These are phyloP conservation scores for Laticauda colubrina DNA, from an alignment of 2,113 vertebrate genomes.

Conservation along the genomic window DNA sequence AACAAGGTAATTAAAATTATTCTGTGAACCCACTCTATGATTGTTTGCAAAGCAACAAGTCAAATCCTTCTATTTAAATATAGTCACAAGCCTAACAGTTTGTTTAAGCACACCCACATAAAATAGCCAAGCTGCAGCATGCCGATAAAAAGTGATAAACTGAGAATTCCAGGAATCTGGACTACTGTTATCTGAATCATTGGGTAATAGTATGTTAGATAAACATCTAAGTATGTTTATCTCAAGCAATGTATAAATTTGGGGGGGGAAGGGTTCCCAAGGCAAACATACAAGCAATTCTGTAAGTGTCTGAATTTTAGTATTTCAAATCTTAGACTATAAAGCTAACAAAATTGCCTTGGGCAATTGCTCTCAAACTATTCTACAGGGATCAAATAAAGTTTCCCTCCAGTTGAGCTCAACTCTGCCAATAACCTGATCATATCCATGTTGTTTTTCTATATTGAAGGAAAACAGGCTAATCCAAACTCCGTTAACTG, in stretches of 20 bases:
- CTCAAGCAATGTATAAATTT: neutral
- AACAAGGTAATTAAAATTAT: neutral
- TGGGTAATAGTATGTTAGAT: no score
- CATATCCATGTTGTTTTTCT: neutral
- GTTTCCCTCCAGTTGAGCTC: neutral
- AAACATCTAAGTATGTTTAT: neutral
- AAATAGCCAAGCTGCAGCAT: neutral
- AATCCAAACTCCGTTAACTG: neutral
- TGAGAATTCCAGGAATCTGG: neutral
- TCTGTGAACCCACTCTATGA: neutral
- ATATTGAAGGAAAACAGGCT: neutral
- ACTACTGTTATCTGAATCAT: neutral
- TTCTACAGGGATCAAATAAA: neutral
- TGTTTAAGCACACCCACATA: neutral
- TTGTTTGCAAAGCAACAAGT: neutral
- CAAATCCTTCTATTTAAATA: neutral
- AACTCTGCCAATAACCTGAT: neutral
- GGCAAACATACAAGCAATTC: neutral
- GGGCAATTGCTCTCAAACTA: neutral
- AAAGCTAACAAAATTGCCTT: neutral
- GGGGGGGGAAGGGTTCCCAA: neutral
- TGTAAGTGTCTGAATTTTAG: neutral
- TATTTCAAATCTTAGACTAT: neutral
- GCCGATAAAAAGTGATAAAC: neutral
- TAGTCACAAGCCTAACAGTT: neutral